Conservation (phyloP, 2,113 vertebrate genomes). For the Sinocyclocheilus anshuiensis region DNA sequence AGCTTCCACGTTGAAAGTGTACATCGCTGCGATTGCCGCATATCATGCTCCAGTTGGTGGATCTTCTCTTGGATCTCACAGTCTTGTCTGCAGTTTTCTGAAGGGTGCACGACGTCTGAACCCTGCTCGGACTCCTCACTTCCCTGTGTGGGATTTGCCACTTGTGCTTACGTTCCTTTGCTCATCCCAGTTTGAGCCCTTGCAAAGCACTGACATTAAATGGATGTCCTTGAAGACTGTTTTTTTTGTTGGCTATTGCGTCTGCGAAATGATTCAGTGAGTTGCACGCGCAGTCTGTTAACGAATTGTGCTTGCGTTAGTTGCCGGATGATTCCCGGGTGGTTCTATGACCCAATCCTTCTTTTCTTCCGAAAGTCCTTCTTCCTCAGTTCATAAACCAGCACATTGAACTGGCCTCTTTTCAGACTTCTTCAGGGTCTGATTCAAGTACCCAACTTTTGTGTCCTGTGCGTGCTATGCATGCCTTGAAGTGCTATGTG, state of each 20-base stretch:
- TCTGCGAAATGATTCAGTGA: background rate
- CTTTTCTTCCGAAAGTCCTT: background rate
- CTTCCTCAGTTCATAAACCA: background rate
- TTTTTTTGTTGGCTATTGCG: background rate
- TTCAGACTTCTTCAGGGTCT: too few species aligned
- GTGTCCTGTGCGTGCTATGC: background rate
- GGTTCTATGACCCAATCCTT: background rate
- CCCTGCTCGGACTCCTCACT: background rate
- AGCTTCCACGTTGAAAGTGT: background rate
- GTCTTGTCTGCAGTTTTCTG: background rate
- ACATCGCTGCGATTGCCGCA: background rate
- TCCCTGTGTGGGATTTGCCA: background rate
- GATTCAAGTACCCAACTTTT: too few species aligned
- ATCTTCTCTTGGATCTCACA: background rate
- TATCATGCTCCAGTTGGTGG: background rate
- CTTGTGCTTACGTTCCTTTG: background rate
- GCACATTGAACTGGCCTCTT: too few species aligned
- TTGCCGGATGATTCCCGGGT: background rate
- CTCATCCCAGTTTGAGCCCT: background rate
- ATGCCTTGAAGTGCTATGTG: background rate
- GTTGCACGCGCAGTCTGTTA: background rate
- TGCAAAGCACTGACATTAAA: background rate
- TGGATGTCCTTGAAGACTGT: background rate
- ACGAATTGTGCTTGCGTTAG: background rate
- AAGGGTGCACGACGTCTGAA: background rate